These are phyloP conservation scores for Aythya baeri DNA, from an alignment of 2,113 vertebrate genomes.

Conservation along the genomic window DNA sequence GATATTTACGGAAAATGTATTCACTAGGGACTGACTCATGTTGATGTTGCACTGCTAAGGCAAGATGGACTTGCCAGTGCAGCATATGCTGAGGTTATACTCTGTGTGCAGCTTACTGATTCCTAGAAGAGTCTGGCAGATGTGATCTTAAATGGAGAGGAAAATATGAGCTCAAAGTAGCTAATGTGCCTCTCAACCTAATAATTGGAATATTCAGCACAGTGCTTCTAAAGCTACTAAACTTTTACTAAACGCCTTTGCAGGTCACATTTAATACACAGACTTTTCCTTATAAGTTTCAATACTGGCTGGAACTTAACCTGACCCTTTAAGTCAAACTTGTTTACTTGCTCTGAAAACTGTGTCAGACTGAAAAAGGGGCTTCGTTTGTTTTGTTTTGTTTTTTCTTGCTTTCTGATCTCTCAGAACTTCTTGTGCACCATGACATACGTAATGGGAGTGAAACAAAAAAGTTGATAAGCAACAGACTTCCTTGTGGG, in stretches of 20 bases:
- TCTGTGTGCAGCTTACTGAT: not conserved
- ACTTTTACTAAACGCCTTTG: not conserved
- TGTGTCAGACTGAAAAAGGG: not conserved
- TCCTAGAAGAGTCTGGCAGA: conserved; percentile 25
- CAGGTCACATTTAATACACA: not conserved
- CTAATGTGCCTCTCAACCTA: not conserved
- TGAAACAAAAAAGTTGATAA: not conserved
- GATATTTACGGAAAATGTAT: not conserved
- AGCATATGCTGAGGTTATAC: not conserved
- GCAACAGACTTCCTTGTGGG: not conserved
- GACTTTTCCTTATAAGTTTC: not conserved
- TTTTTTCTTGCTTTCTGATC: not conserved
- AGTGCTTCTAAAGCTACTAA: not conserved
- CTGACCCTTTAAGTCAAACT: not conserved
- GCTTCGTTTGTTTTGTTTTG: not conserved
- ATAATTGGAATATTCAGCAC: not conserved
- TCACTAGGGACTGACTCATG: not conserved
- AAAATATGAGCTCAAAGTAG: conserved; percentile 7
- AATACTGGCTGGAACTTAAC: not conserved
- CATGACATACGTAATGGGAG: not conserved
- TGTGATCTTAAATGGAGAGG: not conserved
- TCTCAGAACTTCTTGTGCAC: not conserved
- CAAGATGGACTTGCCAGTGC: not conserved
- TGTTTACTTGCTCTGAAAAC: not conserved
- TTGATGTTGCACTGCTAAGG: not conserved